phyloP scores from a whole-genome alignment of 2,113 vertebrate genomes.

The human region GRCh38 chr18:27247501-27248000 shows the following conservation, averaged over 20 bases:
- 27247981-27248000: not conserved
- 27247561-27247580: not conserved
- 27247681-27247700: not conserved
- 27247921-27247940: not conserved
- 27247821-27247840: not conserved
- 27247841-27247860: not conserved
- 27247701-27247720: not conserved
- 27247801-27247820: not conserved
- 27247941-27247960: not conserved
- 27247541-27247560: not conserved
- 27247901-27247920: not conserved
- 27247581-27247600: fast-evolving
- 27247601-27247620: not conserved
- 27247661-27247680: not conserved
- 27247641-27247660: not conserved
- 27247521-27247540: not conserved
- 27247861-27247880: not conserved
- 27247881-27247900: not conserved
- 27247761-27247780: not conserved
- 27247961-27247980: not conserved
- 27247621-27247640: not conserved
- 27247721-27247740: not conserved
- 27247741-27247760: not conserved
- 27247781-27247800: not conserved
- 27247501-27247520: not conserved